Evolutionary conservation across 2,113 vertebrate species (phyloP), one percentile per base, ranked within the genome.

Genomic region (Crotalus tigris): DNA sequence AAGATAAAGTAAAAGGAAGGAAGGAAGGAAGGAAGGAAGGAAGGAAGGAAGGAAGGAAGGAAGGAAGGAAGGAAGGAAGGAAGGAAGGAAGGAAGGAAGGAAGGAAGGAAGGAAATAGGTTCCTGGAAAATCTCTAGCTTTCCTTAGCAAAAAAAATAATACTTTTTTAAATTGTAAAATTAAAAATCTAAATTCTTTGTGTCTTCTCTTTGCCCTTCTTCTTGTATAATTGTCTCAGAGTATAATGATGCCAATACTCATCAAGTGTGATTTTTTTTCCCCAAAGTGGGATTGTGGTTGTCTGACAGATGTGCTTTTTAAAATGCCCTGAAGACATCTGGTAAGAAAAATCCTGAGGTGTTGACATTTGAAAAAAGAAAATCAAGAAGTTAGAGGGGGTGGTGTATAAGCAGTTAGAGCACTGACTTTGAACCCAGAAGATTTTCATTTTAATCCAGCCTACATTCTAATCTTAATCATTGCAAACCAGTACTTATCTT

Each of bases 291-390:
- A 53, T n/a, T 89, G 15, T 33, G 89, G 0, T 90, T 94, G 95
- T 94, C 88, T 89, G 69, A 94, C 39, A 88, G 95, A 95, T 81
- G 0, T 92, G 3, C 8, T 90, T 55, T 29, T 5, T 93, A 91
- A 94, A 91, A 94, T 26, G 17, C 95, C 94, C 29, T 11, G 94
- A 96, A 93, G 51, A 75, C 92, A 21, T 0, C 49, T 85, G 95
- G 94, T 95, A 96, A 95, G 93, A 94, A 1, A 3, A 13, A 11
- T 9, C 81, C 33, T 96, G 69, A 92, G 23, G 93, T 95, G 95
- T 94, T 95, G 19, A 51, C 54, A 94, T 95, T 94, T 90, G 15
- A 51, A 54, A 92, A 55, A 21, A 19, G 33, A 26, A 90, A 69
- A 85, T 88, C 93, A 54, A 49, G 64, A 96, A 95, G 86, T 10